These are phyloP conservation scores for Cheilosia impressa DNA, from an alignment of 2,888 invertebrate genomes.

Conservation along the genomic window DNA sequence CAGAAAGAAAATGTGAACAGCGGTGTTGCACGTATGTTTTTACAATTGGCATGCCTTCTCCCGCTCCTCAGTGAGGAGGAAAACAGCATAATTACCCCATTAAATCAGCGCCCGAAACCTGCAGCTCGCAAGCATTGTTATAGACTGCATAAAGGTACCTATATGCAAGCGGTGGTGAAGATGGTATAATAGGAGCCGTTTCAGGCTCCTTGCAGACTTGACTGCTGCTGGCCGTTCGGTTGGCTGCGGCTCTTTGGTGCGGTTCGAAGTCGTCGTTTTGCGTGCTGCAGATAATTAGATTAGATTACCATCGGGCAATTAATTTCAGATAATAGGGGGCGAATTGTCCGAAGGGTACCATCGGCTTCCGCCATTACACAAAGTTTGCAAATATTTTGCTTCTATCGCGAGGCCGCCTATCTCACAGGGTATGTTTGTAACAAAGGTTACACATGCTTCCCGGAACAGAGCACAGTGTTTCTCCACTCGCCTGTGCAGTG, in stretches of 20 bases:
- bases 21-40: slow-evolving; percentile 49
- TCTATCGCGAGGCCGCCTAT: slow-evolving; percentile 61
- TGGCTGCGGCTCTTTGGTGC: slow-evolving; percentile 52
- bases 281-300: slow-evolving; percentile 75
- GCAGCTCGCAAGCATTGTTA: slow-evolving; percentile 69
- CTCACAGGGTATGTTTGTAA: slow-evolving; percentile 18
- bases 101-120: slow-evolving; percentile 74
- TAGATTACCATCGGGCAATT: slow-evolving; percentile 75
- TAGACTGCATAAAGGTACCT: not conserved
- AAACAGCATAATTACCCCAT: slow-evolving; percentile 72
- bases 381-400: slow-evolving; percentile 50
- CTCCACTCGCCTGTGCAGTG: slow-evolving; percentile 22
- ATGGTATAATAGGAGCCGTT: slow-evolving; percentile 42
- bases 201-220: slow-evolving; percentile 46
- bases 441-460: slow-evolving; percentile 71
- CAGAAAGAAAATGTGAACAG: slow-evolving; percentile 57
- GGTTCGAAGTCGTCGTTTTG: slow-evolving; percentile 55
- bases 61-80: slow-evolving; percentile 4
- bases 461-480: slow-evolving; percentile 66
- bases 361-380: slow-evolving; percentile 73
- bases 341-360: slow-evolving; percentile 74
- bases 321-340: slow-evolving; percentile 72
- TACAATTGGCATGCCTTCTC: slow-evolving; percentile 18
- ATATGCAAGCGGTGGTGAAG: slow-evolving; percentile 40
- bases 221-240: slow-evolving; percentile 14